These are phyloP conservation scores for Syngnathus floridae DNA, from an alignment of 2,113 vertebrate species.

Conservation along the genomic window DNA sequence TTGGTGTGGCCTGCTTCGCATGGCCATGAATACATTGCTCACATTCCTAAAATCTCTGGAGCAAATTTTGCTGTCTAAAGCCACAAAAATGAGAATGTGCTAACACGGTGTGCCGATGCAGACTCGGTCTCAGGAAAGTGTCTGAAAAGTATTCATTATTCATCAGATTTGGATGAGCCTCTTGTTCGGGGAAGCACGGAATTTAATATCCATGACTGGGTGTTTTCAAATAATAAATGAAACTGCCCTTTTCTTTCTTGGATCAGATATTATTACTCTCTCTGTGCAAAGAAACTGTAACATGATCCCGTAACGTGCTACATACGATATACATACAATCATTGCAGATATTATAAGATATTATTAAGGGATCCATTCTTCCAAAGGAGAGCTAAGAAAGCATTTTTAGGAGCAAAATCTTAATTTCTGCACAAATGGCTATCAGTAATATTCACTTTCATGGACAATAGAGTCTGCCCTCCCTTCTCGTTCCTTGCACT, in stretches of 20 bases:
- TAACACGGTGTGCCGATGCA: conserved; percentile 7
- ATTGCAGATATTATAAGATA: not conserved
- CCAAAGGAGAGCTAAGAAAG: not conserved
- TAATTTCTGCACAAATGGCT: not conserved
- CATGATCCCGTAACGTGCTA: not conserved
- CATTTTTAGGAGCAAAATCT: not conserved
- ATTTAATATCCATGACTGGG: conserved; percentile 1
- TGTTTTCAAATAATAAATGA: conserved; percentile 6
- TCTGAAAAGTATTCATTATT: conserved; percentile 17
- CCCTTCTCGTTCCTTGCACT: conserved; percentile 9
- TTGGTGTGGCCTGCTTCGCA: not conserved
- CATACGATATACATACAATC: not conserved
- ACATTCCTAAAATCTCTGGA: conserved; percentile 8
- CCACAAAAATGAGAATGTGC: not conserved
- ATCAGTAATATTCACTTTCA: not conserved
- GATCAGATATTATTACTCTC: not conserved
- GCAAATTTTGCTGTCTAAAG: not conserved
- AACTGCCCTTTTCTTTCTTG: not conserved
- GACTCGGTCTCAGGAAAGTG: conserved; percentile 12
- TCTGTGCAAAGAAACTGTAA: not conserved
- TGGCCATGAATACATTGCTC: conserved; percentile 21
- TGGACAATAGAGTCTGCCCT: conserved; percentile 9
- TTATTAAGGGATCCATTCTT: not conserved
- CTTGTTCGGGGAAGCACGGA: not conserved
- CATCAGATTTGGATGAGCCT: conserved; percentile 3